Evolutionary conservation across 1,140 invertebrate species (phyloP).

Genomic region (Drosophila baimaii): DNA sequence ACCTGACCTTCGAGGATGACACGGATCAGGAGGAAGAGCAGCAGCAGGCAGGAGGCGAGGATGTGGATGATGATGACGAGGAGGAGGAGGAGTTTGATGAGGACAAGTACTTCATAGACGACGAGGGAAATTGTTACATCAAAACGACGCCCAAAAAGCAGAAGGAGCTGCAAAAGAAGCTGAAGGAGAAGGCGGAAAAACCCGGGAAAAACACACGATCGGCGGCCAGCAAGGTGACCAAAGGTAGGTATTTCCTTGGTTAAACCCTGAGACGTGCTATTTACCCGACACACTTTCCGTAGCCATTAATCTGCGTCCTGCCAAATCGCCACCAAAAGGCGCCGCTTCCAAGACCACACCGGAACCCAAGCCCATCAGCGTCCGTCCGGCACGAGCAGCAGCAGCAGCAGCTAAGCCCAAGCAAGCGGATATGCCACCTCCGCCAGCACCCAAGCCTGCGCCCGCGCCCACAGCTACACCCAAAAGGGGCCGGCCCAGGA

Average conservation of each 20-base stretch:
- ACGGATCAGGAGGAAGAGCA: conserved; percentile 6
- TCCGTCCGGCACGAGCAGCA: conserved; percentile 40
- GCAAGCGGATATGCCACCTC: not conserved
- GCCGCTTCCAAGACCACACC: conserved; percentile 13
- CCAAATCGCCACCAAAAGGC: conserved; percentile 35
- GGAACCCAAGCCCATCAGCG: conserved; percentile 33
- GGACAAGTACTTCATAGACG: conserved; percentile 85
- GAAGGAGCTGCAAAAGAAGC: conserved; percentile 49
- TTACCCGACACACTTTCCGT: not conserved
- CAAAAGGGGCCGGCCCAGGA: conserved; percentile 8
- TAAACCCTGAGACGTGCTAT: not conserved
- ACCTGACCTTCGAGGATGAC: conserved; percentile 21
- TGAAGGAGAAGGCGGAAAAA: conserved; percentile 11
- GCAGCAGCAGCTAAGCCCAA: conserved; percentile 8
- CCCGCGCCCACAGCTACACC: not conserved
- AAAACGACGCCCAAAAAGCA: conserved; percentile 63
- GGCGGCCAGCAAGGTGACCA: conserved; percentile 13
- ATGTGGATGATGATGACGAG: conserved; percentile 83
- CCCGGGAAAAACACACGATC: not conserved
- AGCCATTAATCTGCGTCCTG: conserved; percentile 66
- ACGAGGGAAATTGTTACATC: conserved; percentile 83
- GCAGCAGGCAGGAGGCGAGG: conserved; percentile 19
- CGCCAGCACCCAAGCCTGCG: not conserved
- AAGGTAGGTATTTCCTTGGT: conserved; percentile 28
- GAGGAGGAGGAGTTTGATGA: conserved; percentile 84